phyloP scores from a whole-genome alignment of 2,113 vertebrate species.

The Dipodomys merriami region DNA sequence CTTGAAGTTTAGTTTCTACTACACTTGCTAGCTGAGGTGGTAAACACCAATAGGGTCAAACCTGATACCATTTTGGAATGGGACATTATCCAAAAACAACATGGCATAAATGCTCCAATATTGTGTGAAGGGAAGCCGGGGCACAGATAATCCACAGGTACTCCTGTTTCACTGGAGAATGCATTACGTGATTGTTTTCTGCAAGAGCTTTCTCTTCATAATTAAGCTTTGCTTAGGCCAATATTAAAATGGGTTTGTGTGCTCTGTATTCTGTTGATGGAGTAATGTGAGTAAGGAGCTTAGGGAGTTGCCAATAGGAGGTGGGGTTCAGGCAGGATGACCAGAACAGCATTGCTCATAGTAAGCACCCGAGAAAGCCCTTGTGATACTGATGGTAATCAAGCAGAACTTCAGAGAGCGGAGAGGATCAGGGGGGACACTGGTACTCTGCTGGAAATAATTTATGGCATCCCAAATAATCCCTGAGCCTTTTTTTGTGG shows the following conservation, averaged over 20 bases:
- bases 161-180: slow-evolving; percentile 57
- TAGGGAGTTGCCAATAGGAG: neutral
- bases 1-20: slow-evolving; percentile 8
- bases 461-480: neutral
- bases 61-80: slow-evolving; percentile 16
- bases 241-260: neutral
- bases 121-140: slow-evolving; percentile 31
- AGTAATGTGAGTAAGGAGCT: neutral
- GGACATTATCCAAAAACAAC: slow-evolving; percentile 66
- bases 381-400: fast-evolving
- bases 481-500: neutral
- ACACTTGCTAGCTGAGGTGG: slow-evolving; percentile 12
- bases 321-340: neutral
- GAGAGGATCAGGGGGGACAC: fast-evolving
- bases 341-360: fast-evolving
- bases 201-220: slow-evolving; percentile 35
- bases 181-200: slow-evolving; percentile 60
- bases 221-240: slow-evolving; percentile 55
- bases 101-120: slow-evolving; percentile 39
- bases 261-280: neutral
- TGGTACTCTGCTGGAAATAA: neutral
- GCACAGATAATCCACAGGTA: slow-evolving; percentile 69
- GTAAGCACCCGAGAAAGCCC: neutral
- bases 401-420: neutral
- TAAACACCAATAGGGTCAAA: slow-evolving; percentile 19